Conservation (phyloP, 2,797 vertebrate species). For the Aplochiton taeniatus region DNA sequence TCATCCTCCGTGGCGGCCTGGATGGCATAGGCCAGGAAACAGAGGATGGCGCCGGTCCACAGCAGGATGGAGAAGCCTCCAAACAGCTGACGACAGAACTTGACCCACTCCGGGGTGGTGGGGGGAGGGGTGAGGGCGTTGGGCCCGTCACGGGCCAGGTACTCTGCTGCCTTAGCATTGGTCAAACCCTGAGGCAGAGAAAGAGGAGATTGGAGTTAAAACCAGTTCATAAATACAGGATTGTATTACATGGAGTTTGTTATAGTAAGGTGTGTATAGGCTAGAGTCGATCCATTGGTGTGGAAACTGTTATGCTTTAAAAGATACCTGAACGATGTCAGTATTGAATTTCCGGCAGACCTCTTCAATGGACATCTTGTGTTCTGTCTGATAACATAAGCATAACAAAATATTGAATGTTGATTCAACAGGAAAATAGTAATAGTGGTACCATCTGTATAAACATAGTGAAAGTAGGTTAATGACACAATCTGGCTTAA, state of each 20-base stretch:
- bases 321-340: conserved; percentile 88
- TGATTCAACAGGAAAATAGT: neutral
- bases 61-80: conserved; percentile 89
- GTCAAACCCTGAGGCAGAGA: conserved; percentile 81
- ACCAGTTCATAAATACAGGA: no score
- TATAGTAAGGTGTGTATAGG: no score
- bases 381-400: conserved; percentile 81
- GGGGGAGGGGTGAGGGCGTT: conserved; percentile 90
- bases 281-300: no score
- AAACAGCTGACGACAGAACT: conserved; percentile 92
- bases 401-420: conserved; percentile 1
- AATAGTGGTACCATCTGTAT: neutral
- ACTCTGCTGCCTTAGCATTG: conserved; percentile 88
- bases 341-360: conserved; percentile 89
- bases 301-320: no score
- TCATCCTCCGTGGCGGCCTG: conserved; percentile 80
- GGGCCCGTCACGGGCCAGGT: conserved; percentile 84
- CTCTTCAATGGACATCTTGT: conserved; percentile 95
- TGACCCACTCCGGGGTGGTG: conserved; percentile 92
- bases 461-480: neutral
- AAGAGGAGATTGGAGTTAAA: neutral
- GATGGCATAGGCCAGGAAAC: conserved; percentile 83
- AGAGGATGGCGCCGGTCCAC: conserved; percentile 84
- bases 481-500: neutral
- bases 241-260: no score